Percentiles rank a stretch among this genome's conserved stretches.
These are phyloP conservation scores for Agonum fuliginosum DNA, from an alignment of 2,888 invertebrate genomes.

Conservation along the genomic window DNA sequence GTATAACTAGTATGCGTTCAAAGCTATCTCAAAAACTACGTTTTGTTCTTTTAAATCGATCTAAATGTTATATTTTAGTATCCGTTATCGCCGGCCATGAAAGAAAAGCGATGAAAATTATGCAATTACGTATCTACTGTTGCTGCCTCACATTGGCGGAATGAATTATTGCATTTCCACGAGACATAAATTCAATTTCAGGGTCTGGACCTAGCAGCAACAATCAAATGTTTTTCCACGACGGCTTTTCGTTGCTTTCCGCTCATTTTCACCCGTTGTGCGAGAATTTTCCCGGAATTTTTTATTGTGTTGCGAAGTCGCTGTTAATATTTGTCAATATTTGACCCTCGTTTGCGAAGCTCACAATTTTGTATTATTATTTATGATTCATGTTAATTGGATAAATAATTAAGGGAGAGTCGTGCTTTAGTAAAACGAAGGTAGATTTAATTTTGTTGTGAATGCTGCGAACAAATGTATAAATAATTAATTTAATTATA, in stretches of 20 bases:
- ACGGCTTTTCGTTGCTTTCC: too few species aligned
- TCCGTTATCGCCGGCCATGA: too few species aligned
- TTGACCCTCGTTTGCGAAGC: background rate
- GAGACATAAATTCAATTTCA: slow-evolving; percentile 39
- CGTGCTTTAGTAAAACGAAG: slow-evolving; percentile 29
- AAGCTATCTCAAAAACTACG: too few species aligned
- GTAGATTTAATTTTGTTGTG: slow-evolving; percentile 36
- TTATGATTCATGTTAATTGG: slow-evolving; percentile 17
- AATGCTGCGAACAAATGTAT: slow-evolving; percentile 31
- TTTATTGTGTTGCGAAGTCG: background rate
- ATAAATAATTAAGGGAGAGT: background rate
- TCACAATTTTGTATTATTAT: too few species aligned
- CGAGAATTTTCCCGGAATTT: background rate
- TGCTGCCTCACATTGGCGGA: background rate
- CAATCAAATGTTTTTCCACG: slow-evolving; percentile 30
- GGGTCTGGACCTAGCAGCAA: slow-evolving; percentile 6
- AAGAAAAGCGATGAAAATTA: slow-evolving; percentile 24
- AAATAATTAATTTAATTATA: slow-evolving; percentile 43
- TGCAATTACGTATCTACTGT: slow-evolving; percentile 41
- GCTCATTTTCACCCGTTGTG: background rate
- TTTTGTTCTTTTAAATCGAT: too few species aligned
- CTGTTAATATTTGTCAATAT: background rate
- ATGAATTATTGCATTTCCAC: slow-evolving; percentile 35
- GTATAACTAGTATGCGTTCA: too few species aligned
- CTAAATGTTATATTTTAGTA: too few species aligned